phyloP scores from a whole-genome alignment of 2,113 vertebrate genomes.

The Aptenodytes forsteri region DNA sequence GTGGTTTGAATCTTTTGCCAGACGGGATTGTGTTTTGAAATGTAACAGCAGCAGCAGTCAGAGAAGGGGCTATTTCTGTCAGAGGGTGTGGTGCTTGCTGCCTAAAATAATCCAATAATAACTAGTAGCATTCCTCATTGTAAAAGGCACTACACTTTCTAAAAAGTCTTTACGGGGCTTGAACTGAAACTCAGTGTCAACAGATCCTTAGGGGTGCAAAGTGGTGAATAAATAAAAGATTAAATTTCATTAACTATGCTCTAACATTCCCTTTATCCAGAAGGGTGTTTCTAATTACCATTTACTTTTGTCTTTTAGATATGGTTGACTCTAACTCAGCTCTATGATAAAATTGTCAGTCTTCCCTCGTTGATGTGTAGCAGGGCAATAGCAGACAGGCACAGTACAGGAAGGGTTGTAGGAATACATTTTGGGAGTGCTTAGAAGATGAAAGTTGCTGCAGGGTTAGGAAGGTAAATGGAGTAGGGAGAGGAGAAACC shows the following conservation, averaged over 20 bases:
- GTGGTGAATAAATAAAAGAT: background rate
- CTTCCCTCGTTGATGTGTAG: background rate
- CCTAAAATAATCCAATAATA: background rate
- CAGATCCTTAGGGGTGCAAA: background rate
- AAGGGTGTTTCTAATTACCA: background rate
- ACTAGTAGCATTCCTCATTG: background rate
- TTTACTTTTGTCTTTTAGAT: background rate
- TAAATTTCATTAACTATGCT: background rate
- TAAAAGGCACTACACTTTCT: background rate
- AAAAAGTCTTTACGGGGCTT: background rate
- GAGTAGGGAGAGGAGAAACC: background rate
- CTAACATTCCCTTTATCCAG: background rate
- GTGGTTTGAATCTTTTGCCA: background rate
- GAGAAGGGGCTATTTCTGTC: background rate
- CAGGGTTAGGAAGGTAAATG: background rate
- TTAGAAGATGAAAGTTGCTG: background rate
- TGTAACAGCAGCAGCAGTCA: background rate
- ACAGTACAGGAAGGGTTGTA: background rate
- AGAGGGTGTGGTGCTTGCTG: background rate
- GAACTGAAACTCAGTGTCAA: background rate
- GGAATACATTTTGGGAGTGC: background rate
- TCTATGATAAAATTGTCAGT: background rate
- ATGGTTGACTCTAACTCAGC: background rate
- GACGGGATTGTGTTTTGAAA: background rate
- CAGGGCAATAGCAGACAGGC: background rate